Evolutionary conservation across 2,797 vertebrate genomes (phyloP).

Genomic region (Perdix hodgsoniae): DNA sequence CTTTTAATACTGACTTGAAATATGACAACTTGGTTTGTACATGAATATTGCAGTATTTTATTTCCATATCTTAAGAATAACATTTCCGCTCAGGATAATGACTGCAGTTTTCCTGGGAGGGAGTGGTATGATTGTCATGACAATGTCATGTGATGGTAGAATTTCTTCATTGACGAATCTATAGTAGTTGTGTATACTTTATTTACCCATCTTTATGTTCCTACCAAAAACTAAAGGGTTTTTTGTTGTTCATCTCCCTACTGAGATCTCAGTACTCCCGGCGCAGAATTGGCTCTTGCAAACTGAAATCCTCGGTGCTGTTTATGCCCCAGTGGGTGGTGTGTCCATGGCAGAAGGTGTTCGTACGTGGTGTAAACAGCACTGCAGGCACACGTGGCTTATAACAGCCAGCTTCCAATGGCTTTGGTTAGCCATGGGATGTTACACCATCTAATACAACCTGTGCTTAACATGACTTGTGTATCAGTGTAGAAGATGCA

Average conservation of each 20-base stretch:
- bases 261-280: constrained; percentile 48
- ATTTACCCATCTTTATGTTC: constrained; percentile 76
- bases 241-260: constrained; percentile 53
- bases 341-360: not conserved
- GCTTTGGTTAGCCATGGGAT: not conserved
- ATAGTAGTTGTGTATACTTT: constrained; percentile 85
- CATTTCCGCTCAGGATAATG: constrained; percentile 80
- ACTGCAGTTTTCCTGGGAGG: constrained; percentile 76
- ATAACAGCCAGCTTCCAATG: not conserved
- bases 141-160: constrained; percentile 87
- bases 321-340: not conserved
- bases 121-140: constrained; percentile 86
- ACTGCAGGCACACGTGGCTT: not conserved
- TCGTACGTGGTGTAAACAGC: accelerated
- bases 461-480: not conserved
- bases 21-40: constrained; percentile 79
- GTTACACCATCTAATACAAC: not conserved
- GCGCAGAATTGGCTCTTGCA: constrained; percentile 32
- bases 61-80: constrained; percentile 81
- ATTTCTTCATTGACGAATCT: constrained; percentile 85
- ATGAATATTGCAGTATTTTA: constrained; percentile 83
- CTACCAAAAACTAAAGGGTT: constrained; percentile 49
- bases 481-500: not conserved
- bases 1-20: constrained; percentile 80
- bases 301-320: not conserved